Conservation (phyloP, 2,888 invertebrate genomes). For the Drosophila lutescens region DNA sequence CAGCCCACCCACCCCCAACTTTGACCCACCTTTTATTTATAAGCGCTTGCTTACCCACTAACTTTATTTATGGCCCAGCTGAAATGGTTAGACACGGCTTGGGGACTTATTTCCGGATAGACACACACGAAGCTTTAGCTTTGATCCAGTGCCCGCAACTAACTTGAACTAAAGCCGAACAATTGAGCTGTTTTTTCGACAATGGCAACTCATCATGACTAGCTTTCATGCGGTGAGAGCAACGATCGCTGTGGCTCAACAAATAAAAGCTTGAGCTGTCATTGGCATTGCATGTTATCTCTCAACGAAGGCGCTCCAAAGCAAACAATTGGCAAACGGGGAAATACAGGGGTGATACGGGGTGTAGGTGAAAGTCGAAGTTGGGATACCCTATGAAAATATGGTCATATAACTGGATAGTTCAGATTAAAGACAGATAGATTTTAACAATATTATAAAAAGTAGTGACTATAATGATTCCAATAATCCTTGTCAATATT, state of each 20-base stretch:
- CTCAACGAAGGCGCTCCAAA: conserved; percentile 35
- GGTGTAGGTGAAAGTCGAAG: background rate
- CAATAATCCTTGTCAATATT: too few species aligned
- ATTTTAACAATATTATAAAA: too few species aligned
- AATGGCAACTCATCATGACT: conserved; percentile 30
- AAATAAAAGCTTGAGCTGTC: conserved; percentile 30
- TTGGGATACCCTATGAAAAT: background rate
- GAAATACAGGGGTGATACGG: conserved; percentile 26
- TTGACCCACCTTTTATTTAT: conserved; percentile 18
- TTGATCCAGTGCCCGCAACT: conserved; percentile 18
- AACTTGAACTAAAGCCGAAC: conserved; percentile 5
- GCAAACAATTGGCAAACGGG: conserved; percentile 39
- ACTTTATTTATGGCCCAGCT: conserved; percentile 46
- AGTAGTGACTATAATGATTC: too few species aligned
- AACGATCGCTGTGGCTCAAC: conserved; percentile 21
- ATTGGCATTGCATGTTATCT: conserved; percentile 38
- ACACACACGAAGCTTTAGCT: conserved; percentile 21
- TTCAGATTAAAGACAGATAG: too few species aligned
- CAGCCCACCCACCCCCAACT: background rate
- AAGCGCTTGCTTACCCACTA: conserved; percentile 21
- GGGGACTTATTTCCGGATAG: background rate
- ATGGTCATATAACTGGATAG: too few species aligned
- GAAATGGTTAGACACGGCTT: conserved; percentile 1
- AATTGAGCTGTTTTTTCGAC: conserved; percentile 12
- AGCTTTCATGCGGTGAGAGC: background rate